phyloP scores from a whole-genome alignment of 2,113 vertebrate species.

The Ardeotis arabs region DNA sequence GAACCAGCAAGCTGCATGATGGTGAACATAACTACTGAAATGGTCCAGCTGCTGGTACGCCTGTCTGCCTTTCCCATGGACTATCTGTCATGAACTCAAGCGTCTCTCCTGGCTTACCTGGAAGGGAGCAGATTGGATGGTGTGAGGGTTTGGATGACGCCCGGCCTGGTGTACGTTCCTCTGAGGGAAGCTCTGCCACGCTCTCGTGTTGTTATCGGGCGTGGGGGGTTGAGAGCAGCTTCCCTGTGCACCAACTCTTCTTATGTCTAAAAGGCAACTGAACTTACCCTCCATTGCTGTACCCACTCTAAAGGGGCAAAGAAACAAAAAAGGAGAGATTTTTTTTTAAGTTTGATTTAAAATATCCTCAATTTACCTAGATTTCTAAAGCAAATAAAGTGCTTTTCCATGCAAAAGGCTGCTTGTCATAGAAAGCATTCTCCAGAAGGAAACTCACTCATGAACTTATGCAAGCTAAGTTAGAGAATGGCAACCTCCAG shows the following conservation, averaged over 20 bases:
- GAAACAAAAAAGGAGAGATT: background rate
- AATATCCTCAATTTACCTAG: background rate
- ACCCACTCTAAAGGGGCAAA: background rate
- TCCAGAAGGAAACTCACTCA: background rate
- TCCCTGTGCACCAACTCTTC: background rate
- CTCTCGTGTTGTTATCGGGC: accelerated
- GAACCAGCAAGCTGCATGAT: accelerated
- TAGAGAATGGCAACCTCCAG: background rate
- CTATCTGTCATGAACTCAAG: background rate
- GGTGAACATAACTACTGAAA: background rate
- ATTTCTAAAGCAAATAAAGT: background rate
- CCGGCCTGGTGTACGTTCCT: background rate
- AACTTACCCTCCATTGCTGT: background rate
- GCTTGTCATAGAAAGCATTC: background rate
- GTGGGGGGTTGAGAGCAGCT: background rate
- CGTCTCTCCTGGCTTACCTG: background rate
- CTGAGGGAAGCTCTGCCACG: background rate
- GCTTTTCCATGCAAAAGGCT: background rate
- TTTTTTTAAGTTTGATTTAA: background rate
- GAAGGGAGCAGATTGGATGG: background rate
- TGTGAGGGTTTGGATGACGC: background rate
- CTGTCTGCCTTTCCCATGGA: background rate
- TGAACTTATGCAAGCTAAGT: background rate
- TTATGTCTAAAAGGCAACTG: background rate
- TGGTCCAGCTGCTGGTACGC: accelerated